Percentiles rank a stretch among this genome's conserved stretches.
These are phyloP conservation scores for Mormyrops attenuatus DNA, from an alignment of 2,797 vertebrate species.

Conservation along the genomic window DNA sequence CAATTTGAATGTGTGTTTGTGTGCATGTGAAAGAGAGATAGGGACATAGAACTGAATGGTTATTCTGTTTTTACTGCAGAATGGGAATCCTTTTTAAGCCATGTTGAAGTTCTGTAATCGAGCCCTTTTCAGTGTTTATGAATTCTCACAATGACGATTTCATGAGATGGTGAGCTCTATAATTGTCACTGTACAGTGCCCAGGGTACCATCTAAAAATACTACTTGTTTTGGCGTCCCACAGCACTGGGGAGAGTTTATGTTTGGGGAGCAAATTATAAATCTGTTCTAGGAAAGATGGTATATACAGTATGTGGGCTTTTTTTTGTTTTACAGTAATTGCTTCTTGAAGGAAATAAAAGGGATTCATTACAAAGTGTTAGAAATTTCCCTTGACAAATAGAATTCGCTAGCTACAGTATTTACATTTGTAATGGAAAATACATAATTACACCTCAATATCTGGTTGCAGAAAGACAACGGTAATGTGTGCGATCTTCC, in stretches of 20 bases:
- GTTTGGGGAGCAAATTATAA: neutral
- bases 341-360: neutral
- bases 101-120: neutral
- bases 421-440: constrained; percentile 4
- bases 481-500: neutral
- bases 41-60: neutral
- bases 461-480: neutral
- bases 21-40: neutral
- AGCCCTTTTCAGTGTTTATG: constrained; percentile 14
- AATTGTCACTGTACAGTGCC: neutral
- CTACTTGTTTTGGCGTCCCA: neutral
- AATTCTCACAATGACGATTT: constrained; percentile 2
- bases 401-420: neutral
- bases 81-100: neutral
- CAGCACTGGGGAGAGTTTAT: neutral
- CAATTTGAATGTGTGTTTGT: neutral
- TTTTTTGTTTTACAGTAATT: neutral
- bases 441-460: neutral
- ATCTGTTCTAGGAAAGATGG: neutral
- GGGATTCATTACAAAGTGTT: neutral
- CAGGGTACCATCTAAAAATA: neutral
- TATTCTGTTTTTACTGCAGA: neutral
- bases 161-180: neutral
- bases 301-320: neutral
- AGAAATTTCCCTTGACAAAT: neutral